Conservation (phyloP, 2,888 invertebrate genomes). For the Clostera curtula region DNA sequence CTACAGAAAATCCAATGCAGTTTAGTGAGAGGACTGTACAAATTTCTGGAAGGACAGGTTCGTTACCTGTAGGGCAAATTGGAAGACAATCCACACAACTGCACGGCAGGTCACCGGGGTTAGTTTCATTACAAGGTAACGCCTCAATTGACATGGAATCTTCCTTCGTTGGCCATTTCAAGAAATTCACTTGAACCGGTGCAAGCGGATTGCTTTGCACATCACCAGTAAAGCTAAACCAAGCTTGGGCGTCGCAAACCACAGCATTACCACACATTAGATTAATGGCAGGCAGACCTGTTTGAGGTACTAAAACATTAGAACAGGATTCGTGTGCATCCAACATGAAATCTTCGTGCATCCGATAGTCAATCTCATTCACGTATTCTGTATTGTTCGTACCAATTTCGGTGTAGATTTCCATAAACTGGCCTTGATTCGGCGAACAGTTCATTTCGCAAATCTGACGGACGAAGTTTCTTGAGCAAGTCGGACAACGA, state of each 20-base stretch:
- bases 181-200: conserved; percentile 79
- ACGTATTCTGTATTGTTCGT: conserved; percentile 47
- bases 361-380: conserved; percentile 56
- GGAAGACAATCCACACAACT: conserved; percentile 84
- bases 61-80: conserved; percentile 73
- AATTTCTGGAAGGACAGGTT: conserved; percentile 51
- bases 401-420: conserved; percentile 27
- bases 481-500: conserved; percentile 87
- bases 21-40: conserved; percentile 77
- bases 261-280: conserved; percentile 84
- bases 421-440: conserved; percentile 74
- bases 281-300: conserved; percentile 83
- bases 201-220: conserved; percentile 62
- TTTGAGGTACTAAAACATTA: conserved; percentile 83
- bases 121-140: conserved; percentile 75
- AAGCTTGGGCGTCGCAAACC: conserved; percentile 77
- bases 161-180: conserved; percentile 43
- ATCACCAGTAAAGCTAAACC: conserved; percentile 80
- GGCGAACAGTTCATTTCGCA: conserved; percentile 89
- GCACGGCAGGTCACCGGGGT: conserved; percentile 75
- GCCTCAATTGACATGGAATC: conserved; percentile 59
- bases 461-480: conserved; percentile 83
- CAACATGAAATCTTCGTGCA: conserved; percentile 77
- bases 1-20: conserved; percentile 77
- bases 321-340: conserved; percentile 85